A percentile compares a stretch with the other conserved stretches of the same genome.
These are phyloP conservation scores for Isotomurus palustris DNA, from an alignment of 2,888 invertebrate species.

Conservation along the genomic window DNA sequence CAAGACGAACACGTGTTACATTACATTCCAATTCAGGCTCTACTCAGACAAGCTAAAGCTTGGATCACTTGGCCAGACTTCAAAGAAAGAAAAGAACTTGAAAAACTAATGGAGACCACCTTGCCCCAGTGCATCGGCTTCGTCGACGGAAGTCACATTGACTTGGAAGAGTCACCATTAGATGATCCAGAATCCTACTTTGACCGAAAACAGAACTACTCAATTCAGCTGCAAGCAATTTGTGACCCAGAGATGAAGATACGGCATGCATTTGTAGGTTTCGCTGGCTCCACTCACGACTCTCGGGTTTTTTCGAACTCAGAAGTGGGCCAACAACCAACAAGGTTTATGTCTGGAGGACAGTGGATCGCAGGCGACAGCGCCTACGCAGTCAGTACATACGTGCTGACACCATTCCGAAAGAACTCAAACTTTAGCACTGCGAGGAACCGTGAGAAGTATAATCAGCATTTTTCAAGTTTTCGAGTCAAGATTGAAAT, in stretches of 20 bases:
- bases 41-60: background rate
- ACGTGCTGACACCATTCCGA: constrained; percentile 16
- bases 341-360: background rate
- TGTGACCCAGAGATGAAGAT: constrained; percentile 12
- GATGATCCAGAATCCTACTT: constrained; percentile 23
- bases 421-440: constrained; percentile 1
- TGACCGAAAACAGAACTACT: constrained; percentile 22
- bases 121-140: constrained; percentile 21
- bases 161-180: constrained; percentile 11
- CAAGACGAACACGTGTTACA: background rate
- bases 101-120: constrained; percentile 5
- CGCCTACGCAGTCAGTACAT: constrained; percentile 4
- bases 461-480: constrained; percentile 17
- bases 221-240: constrained; percentile 16
- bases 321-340: background rate
- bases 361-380: constrained; percentile 20
- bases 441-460: background rate
- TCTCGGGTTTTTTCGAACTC: constrained; percentile 8
- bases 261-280: constrained; percentile 9
- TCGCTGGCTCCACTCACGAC: constrained; percentile 15
- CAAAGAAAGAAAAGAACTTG: background rate
- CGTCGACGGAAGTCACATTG: constrained; percentile 18
- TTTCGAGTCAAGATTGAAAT: constrained; percentile 11
- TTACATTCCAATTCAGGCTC: background rate
- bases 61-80: constrained; percentile 10